Evolutionary conservation across 2,797 vertebrate species (phyloP), one percentile per base, ranked within the genome.

Genomic region (Etheostoma nigrum): DNA sequence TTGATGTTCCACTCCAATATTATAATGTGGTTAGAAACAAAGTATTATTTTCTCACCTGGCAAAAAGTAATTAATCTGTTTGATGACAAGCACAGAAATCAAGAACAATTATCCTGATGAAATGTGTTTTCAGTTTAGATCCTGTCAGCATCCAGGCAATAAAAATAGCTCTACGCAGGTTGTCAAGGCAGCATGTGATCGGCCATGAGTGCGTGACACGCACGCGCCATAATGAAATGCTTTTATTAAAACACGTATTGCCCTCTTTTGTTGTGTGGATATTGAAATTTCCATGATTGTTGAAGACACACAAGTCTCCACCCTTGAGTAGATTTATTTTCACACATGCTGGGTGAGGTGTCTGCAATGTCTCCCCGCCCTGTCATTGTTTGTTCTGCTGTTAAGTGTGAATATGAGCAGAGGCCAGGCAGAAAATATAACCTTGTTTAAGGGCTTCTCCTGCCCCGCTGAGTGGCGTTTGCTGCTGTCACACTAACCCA

Each of bases 331-430:
- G 90, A 94, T 95, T 94, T 95, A 94, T 95, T 95, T 95, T 95
- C 94, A 95, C 94, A 95, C 93, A 93, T 94, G 93, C 91, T 90
- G 94, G 93, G 94, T 93, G 93, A 95, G 94, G 94, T 95, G 94
- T 94, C 93, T 93, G 92, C 91, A 92, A 93, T 92, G 92, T 92
- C 92, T 94, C 93, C 92, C 92, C 86, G 14, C 93, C 93, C 92
- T 92, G 92, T 92, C 91, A 92, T 94, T 94, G 94, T 96, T 95
- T 94, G 92, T 91, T 94, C 92, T 95, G 91, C 92, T 93, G 91
- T 85, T 92, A 80, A 89, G 91, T 89, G 91, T 94, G 94, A 95
- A 95, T 93, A 79, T 93, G 92, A 93, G 86, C 91, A 92, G 92
- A 93, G 90, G 82, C 87, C 71, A 76, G 74, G 85, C 88, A 89